Conservation (phyloP, 2,113 vertebrate genomes). For the Leuciscus idus region DNA sequence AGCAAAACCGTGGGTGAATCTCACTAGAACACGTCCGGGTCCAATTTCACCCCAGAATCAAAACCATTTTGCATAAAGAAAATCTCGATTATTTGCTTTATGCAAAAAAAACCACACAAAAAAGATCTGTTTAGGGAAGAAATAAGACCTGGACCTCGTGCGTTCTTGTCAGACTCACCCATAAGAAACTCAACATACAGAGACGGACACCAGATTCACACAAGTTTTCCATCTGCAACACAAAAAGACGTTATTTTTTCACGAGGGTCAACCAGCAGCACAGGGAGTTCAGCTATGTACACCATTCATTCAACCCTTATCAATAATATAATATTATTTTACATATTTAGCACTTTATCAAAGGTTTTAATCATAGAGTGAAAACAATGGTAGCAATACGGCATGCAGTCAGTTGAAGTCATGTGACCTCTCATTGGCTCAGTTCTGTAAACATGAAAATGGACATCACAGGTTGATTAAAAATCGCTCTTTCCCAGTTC, state of each 20-base stretch:
- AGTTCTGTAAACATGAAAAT: constrained; percentile 59
- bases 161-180: not conserved
- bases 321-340: constrained; percentile 53
- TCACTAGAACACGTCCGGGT: not conserved
- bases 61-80: not conserved
- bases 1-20: constrained; percentile 13
- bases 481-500: constrained; percentile 40
- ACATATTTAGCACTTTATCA: constrained; percentile 58
- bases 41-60: not conserved
- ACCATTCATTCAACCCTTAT: constrained; percentile 29
- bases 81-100: not conserved
- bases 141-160: not conserved
- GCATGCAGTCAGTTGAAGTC: constrained; percentile 52
- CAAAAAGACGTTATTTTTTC: constrained; percentile 47
- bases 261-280: constrained; percentile 55
- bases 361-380: constrained; percentile 48
- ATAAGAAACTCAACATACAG: constrained; percentile 38
- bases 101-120: not conserved
- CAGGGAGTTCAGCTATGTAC: constrained; percentile 49
- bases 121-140: no score
- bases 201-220: constrained; percentile 29
- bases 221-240: constrained; percentile 10
- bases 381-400: constrained; percentile 48
- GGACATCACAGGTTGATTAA: constrained; percentile 12
- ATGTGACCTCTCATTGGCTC: constrained; percentile 54